These are phyloP conservation scores for Anseranas semipalmata DNA, from an alignment of 2,113 vertebrate species.

Conservation along the genomic window DNA sequence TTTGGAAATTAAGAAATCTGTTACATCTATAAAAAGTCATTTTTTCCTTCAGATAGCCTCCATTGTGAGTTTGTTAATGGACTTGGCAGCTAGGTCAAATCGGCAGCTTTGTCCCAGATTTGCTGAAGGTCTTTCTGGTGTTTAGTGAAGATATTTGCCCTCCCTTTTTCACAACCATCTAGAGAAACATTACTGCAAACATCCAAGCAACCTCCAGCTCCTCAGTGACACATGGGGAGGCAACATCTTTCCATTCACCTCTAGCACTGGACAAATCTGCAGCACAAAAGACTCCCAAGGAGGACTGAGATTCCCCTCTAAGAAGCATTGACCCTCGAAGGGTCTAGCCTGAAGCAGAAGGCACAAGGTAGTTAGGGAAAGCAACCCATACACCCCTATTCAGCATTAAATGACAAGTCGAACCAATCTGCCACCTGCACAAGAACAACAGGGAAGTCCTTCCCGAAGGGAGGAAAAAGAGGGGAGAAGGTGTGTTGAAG, in stretches of 20 bases:
- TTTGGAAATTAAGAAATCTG: not conserved
- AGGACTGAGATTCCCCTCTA: not conserved
- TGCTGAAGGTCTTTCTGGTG: not conserved
- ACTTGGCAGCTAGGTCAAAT: not conserved
- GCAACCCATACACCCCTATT: not conserved
- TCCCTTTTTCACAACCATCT: not conserved
- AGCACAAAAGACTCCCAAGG: not conserved
- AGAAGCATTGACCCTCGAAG: not conserved
- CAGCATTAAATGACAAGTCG: not conserved
- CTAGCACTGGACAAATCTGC: not conserved
- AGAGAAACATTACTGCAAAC: not conserved
- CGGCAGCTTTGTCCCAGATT: not conserved
- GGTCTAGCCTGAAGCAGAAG: not conserved
- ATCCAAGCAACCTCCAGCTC: not conserved
- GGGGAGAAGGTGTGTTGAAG: not conserved
- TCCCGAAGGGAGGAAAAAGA: not conserved
- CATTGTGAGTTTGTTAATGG: not conserved
- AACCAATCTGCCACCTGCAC: not conserved
- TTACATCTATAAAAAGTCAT: not conserved
- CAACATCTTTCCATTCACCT: not conserved
- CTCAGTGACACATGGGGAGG: rapidly evolving
- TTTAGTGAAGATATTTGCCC: not conserved
- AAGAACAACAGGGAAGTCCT: not conserved
- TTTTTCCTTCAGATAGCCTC: not conserved
- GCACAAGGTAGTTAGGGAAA: not conserved